A percentile compares a stretch with the other conserved stretches of the same genome.
phyloP scores from a whole-genome alignment of 2,888 invertebrate genomes.

The Dexiosoma caninum region DNA sequence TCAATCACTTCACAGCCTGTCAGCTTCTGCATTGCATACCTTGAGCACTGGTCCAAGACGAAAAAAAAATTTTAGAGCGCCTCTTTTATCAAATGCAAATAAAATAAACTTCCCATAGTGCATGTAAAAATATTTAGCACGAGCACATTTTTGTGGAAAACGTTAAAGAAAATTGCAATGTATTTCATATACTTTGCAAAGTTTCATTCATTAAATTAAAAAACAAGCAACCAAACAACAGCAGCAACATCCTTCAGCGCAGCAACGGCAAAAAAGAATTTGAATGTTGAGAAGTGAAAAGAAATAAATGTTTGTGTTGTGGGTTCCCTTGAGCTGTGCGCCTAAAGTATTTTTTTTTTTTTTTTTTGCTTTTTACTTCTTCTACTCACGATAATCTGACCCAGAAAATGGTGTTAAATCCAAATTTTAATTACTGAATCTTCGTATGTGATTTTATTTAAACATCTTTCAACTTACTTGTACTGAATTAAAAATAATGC shows the following conservation, averaged over 20 bases:
- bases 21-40: too few relatives aligned
- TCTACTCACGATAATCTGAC: slow-evolving; percentile 44
- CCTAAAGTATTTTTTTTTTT: slow-evolving; percentile 24
- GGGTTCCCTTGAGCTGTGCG: slow-evolving; percentile 36
- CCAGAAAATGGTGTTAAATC: slow-evolving; percentile 34
- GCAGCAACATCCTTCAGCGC: neutral
- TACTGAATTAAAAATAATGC: slow-evolving; percentile 14
- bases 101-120: neutral
- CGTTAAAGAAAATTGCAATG: neutral
- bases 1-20: too few relatives aligned
- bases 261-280: slow-evolving; percentile 2
- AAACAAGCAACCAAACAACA: neutral
- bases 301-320: slow-evolving; percentile 18
- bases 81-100: too few relatives aligned
- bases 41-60: too few relatives aligned
- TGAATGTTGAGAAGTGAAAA: slow-evolving; percentile 18
- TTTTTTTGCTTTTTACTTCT: slow-evolving; percentile 5
- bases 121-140: neutral
- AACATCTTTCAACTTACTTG: neutral
- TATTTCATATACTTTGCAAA: neutral
- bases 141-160: neutral
- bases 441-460: slow-evolving; percentile 14
- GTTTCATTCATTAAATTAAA: slow-evolving; percentile 22
- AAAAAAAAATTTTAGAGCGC: too few relatives aligned
- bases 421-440: slow-evolving; percentile 35